A percentile compares a stretch with the other conserved stretches of the same genome.
Evolutionary conservation across 2,888 invertebrate genomes (phyloP).

Genomic region (Ophioninae sp.): DNA sequence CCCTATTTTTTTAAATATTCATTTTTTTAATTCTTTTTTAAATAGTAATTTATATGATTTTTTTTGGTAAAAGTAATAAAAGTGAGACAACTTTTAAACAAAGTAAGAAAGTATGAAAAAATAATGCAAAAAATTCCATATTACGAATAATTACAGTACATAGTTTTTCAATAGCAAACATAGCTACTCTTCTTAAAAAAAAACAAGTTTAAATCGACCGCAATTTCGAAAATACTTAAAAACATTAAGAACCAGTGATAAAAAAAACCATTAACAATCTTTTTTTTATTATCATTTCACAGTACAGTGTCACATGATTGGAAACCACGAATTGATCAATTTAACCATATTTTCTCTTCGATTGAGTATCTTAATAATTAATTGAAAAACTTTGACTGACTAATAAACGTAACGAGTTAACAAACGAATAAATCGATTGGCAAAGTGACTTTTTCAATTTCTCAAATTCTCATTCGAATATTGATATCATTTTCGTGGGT

Average conservation of each 20-base stretch:
- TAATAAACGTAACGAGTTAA: not conserved
- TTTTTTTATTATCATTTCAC: not conserved
- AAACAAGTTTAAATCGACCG: too few relatives aligned
- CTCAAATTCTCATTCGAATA: not conserved
- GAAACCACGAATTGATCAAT: not conserved
- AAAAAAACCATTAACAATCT: not conserved
- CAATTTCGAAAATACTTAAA: not conserved
- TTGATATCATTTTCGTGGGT: not conserved
- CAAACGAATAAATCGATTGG: too few relatives aligned
- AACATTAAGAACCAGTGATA: not conserved
- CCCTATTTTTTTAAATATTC: too few relatives aligned
- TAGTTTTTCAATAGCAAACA: too few relatives aligned
- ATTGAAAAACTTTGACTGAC: not conserved
- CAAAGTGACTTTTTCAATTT: not conserved
- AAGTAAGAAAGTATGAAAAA: too few relatives aligned
- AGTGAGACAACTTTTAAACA: too few relatives aligned
- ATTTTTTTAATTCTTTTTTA: too few relatives aligned
- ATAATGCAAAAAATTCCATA: too few relatives aligned
- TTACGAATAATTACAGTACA: too few relatives aligned
- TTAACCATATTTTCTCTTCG: not conserved
- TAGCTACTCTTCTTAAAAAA: too few relatives aligned
- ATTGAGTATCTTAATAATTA: not conserved
- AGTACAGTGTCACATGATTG: not conserved
- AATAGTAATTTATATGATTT: too few relatives aligned
- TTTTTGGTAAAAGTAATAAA: too few relatives aligned